Base-by-base conservation (phyloP, 2,888 invertebrate species). In the Dilophus febrilis region DNA sequence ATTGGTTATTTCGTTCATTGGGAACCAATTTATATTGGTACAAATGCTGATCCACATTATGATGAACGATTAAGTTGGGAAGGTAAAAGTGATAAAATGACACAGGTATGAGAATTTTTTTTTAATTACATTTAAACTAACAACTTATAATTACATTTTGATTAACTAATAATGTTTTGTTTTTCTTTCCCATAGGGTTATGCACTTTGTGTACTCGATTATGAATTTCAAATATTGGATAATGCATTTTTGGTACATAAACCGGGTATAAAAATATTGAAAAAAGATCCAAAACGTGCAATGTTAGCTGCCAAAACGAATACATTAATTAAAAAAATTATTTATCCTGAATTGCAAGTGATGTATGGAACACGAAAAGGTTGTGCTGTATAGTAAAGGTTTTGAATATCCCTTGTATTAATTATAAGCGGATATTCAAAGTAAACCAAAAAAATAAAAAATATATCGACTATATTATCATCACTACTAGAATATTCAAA, bases 21-120 rank as follows among this genome's bases (percentile, higher is more conserved):
- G 91, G 91, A 91, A 63, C 91, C 91, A 10, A 88, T 91, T 50
- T 91, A 83, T 54, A 87, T 92, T 44, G 90, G 91, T 14, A 88
- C 88, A 1, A 80, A 90, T 59, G 68, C 72, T 16, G 90, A 88
- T 53, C 88, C 90, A 0, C 68, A 82, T 47, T 91, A 91, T 57
- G 91, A 91, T 49, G 90, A 91, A 58, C 69, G 90, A 53, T 73
- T 91, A 44, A 86, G 85, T 57, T 91, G 91, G 90, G 90, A 92
- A 57, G 91, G 91, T 33, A 86, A 86, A 63, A 82, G 85, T 61
- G 91, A 92, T 63, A 91, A 91, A 66, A 91, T 91, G 90, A 85
- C 88, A 44, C 91, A 91, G 79, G 90, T 88, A 58, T 56, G 47
- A 36, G 32, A 42, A 6, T 14, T 18, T 32, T 39, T 42, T 14